Conservation (phyloP, 2,113 vertebrate genomes). For the Podarcis raffonei region DNA sequence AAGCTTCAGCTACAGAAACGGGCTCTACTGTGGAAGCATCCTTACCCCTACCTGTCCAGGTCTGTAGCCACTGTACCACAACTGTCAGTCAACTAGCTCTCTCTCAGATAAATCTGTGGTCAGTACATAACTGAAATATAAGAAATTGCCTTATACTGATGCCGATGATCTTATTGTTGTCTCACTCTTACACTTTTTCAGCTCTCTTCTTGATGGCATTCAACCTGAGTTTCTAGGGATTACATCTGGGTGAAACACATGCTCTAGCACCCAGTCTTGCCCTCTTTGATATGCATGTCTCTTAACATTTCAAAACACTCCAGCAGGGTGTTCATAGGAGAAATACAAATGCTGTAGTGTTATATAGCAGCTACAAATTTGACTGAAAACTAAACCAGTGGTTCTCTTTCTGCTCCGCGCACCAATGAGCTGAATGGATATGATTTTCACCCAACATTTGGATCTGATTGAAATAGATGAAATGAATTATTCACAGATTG, state of each 20-base stretch:
- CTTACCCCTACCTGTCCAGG: neutral
- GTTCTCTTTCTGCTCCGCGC: slow-evolving; percentile 34
- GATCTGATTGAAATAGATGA: slow-evolving; percentile 35
- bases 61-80: neutral
- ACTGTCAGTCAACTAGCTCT: neutral
- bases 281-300: neutral
- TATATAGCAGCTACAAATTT: slow-evolving; percentile 32
- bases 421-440: slow-evolving; percentile 49
- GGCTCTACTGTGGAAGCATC: neutral
- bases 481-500: slow-evolving; percentile 58
- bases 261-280: neutral
- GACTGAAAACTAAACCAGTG: slow-evolving; percentile 42
- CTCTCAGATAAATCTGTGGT: neutral
- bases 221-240: neutral
- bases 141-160: neutral
- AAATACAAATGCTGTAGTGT: slow-evolving; percentile 46
- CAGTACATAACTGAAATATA: neutral
- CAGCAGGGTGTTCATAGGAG: neutral
- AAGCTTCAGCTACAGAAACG: neutral
- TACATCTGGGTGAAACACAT: neutral
- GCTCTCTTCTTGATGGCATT: neutral
- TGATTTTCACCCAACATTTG: slow-evolving; percentile 45
- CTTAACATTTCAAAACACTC: neutral
- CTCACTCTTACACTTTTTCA: neutral
- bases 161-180: neutral